phyloP scores from a whole-genome alignment of 2,113 vertebrate genomes.

The Rhabdomys dilectus region DNA sequence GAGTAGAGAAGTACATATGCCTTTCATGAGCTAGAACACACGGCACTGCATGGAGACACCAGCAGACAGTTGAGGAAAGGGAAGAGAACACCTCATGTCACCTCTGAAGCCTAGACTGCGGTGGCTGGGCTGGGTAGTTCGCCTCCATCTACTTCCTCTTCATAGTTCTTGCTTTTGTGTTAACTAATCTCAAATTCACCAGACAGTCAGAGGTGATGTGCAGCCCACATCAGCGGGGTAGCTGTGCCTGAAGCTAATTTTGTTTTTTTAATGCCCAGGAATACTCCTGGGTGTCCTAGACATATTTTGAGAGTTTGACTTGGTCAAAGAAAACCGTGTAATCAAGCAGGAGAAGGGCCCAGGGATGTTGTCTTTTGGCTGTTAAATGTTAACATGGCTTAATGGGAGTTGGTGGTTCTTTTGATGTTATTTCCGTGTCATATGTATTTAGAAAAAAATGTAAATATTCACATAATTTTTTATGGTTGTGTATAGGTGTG shows the following conservation, averaged over 20 bases:
- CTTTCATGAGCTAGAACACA: neutral
- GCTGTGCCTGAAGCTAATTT: neutral
- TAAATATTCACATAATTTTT: neutral
- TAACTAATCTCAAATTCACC: constrained; percentile 46
- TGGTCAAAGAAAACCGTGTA: neutral
- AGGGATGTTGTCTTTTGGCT: neutral
- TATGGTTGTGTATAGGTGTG: neutral
- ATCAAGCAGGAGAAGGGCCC: neutral
- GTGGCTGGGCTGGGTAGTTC: neutral
- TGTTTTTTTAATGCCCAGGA: neutral
- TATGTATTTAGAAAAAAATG: constrained; percentile 41
- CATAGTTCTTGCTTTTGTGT: constrained; percentile 5
- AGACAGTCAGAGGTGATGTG: neutral
- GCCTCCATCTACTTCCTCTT: too few species aligned
- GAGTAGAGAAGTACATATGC: neutral
- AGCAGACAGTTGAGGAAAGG: neutral
- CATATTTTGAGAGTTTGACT: constrained; percentile 34
- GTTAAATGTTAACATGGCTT: constrained; percentile 19
- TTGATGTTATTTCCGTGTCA: neutral
- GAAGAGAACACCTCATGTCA: neutral
- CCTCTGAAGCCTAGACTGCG: neutral
- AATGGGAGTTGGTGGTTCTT: neutral
- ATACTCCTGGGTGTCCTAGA: neutral
- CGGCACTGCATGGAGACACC: neutral
- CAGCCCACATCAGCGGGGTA: neutral